Evolutionary conservation across 2,888 invertebrate species (phyloP).

Genomic region (Eilema caniola): DNA sequence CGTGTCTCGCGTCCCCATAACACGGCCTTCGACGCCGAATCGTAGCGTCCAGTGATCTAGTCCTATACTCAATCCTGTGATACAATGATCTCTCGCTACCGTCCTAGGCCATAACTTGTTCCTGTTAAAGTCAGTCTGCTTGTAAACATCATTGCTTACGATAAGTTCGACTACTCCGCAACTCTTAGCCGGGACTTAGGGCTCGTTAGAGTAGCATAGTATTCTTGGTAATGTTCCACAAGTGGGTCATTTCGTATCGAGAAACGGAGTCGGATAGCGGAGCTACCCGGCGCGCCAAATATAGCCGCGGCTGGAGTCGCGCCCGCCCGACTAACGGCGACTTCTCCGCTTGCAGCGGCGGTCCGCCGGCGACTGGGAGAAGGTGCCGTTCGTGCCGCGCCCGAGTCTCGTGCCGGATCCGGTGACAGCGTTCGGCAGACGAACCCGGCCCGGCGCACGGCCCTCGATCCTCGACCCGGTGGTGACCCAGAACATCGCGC

Average conservation of each 20-base stretch:
- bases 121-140: constrained; percentile 63
- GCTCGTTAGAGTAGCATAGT: constrained; percentile 49
- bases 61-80: constrained; percentile 29
- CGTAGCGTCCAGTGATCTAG: constrained; percentile 44
- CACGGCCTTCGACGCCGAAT: constrained; percentile 50
- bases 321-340: constrained; percentile 84
- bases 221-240: constrained; percentile 67
- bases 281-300: constrained; percentile 86
- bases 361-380: constrained; percentile 94
- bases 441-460: constrained; percentile 82
- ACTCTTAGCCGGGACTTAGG: constrained; percentile 39
- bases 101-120: constrained; percentile 61
- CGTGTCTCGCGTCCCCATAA: constrained; percentile 61
- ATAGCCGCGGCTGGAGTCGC: constrained; percentile 86
- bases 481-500: constrained; percentile 88
- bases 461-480: constrained; percentile 84
- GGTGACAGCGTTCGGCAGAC: constrained; percentile 93
- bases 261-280: constrained; percentile 77
- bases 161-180: constrained; percentile 44
- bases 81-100: constrained; percentile 51
- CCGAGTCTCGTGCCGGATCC: constrained; percentile 95
- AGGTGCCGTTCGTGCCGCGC: constrained; percentile 94
- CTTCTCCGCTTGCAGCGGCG: constrained; percentile 90
- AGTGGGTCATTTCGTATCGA: constrained; percentile 79
- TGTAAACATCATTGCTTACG: constrained; percentile 78